Conservation (phyloP, 2,113 vertebrate species). For the Apteryx mantelli region DNA sequence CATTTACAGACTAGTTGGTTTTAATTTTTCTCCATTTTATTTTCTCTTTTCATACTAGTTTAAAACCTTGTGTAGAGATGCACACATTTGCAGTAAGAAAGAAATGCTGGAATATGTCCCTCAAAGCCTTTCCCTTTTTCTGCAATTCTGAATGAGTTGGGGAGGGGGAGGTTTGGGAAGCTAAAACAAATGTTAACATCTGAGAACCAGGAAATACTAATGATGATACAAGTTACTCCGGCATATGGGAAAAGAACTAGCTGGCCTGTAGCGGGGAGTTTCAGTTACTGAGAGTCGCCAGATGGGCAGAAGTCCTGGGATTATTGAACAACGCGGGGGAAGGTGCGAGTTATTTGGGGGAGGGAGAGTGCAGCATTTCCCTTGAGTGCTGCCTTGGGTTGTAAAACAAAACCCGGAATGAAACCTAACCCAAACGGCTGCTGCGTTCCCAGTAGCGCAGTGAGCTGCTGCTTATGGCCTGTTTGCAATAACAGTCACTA, state of each 20-base stretch:
- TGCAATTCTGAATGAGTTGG: neutral
- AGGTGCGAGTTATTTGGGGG: neutral
- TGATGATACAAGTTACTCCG: neutral
- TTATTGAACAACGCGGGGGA: neutral
- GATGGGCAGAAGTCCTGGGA: neutral
- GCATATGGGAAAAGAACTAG: neutral
- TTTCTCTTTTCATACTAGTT: neutral
- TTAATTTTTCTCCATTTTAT: neutral
- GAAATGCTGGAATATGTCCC: neutral
- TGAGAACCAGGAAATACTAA: neutral
- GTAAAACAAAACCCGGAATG: neutral
- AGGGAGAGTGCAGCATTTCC: neutral
- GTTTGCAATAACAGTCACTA: neutral
- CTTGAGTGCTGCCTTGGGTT: neutral
- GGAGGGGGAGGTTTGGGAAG: neutral
- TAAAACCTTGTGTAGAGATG: neutral
- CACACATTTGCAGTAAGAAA: neutral
- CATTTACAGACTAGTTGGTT: neutral
- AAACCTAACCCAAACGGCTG: neutral
- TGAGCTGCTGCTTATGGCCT: neutral
- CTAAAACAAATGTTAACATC: neutral
- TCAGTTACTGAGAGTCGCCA: neutral
- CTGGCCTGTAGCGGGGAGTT: neutral
- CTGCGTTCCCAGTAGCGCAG: neutral
- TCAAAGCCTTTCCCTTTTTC: neutral